Evolutionary conservation across 2,888 invertebrate species (phyloP), one percentile per base, ranked within the genome.

Genomic region (Hypolimnas misippus): DNA sequence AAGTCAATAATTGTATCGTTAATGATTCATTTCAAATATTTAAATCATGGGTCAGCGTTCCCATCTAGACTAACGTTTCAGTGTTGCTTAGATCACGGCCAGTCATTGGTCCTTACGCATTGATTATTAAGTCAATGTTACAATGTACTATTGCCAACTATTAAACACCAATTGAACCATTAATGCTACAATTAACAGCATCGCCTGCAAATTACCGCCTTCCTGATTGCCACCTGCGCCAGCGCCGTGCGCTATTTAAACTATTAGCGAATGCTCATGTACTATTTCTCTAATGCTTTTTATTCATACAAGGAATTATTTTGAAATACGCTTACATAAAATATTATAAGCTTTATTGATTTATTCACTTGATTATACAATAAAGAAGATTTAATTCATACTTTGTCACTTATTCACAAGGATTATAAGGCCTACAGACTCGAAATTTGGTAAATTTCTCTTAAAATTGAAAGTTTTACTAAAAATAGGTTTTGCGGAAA

Each of bases 111-210:
- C 25, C 29, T 42, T 42, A 17, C 6, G 14, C 14, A 7, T 29
- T 1, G n/a, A n/a, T 8, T 49, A 49, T n/a, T 8, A 21, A 29
- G n/a, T 49, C 25, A 49, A 49, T 29, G 25, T n/a, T 49, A 49
- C 6, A 49, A 25, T 25, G 29, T 49, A 3, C 21, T 21, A 29
- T 21, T 29, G 7, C 25, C 44, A 6, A n/a, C 49, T 49, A 49
- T 49, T 49, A 49, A 49, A 49, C 14, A 49, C 49, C 49, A 25
- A 49, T 49, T 14, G 49, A 49, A 49, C 25, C 29, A 14, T 29
- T 49, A 49, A 29, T 29, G 49, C 14, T 49, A 49, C 29, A 49
- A 49, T 49, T 49, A 49, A 49, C 49, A 49, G 14, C 46, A 46
- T 46, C 46, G 19, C 29, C 49, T 29, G 29, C 25, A 49, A 49